Evolutionary conservation across 2,113 vertebrate species (phyloP), one percentile per base, ranked within the genome.

Genomic region (Channa maculata): DNA sequence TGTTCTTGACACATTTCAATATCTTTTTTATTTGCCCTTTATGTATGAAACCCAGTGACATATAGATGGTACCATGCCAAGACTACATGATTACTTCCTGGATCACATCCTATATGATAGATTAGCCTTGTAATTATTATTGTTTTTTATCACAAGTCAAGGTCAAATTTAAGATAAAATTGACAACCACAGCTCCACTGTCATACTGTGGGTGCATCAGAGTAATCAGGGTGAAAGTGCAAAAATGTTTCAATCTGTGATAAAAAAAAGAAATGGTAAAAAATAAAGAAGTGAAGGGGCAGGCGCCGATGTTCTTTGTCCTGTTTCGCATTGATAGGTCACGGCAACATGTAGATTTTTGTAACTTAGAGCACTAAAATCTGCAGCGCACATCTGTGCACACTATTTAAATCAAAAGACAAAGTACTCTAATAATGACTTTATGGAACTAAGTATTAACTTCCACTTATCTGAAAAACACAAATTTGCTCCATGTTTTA

Each of bases 91-190:
- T 62, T 12, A 48, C n/a, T 36, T 52, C 15, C 65, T 55, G 43
- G 7, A 71, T 82, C 34, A 53, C 36, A 81, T 85, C 67, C 45
- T 48, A 14, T 33, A 72, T 67, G 45, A 34, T 24, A 64, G 14
- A 61, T 67, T 52, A 43, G 11, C 46, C 51, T 59, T 63, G 46
- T 43, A 58, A 79, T 87, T 61, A 52, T 46, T 64, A 33, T 58
- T 38, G 5, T 79, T 24, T 24, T 24, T 24, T 80, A 89, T 87
- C 71, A 33, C 5, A 36, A 37, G 15, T 75, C 89, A 91, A 91
- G 89, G 91, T 57, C 78, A 77, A 0, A 8, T 13, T 39, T 4
- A 3, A 63, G 68, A 85, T 87, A 87, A 83, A 66, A 59, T 10
- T 5, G 3, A 58, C 46, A 46, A 5, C 12, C 9, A 4, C 41